Conservation (phyloP, 2,888 invertebrate species). For the Lochmaea capreae region DNA sequence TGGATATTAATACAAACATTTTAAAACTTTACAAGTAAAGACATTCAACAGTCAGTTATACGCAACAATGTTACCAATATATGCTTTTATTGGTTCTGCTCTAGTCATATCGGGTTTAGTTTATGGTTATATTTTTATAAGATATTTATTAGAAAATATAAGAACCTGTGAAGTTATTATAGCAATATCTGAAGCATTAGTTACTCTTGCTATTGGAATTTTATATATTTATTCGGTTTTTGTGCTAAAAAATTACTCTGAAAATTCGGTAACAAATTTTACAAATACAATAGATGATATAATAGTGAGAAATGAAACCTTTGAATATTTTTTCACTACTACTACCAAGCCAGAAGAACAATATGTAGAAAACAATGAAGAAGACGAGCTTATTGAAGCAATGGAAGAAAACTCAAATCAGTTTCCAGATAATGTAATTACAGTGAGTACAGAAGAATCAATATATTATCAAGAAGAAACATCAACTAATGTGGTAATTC, state of each 20-base stretch:
- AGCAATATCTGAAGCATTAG: conserved; percentile 56
- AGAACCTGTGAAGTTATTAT: conserved; percentile 47
- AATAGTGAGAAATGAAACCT: conserved; percentile 39
- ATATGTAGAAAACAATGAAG: conserved; percentile 23
- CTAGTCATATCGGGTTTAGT: conserved; percentile 53
- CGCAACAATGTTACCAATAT: conserved; percentile 58
- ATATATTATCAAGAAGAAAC: background rate
- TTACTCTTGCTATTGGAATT: conserved; percentile 58
- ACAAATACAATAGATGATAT: conserved; percentile 45
- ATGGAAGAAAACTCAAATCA: conserved; percentile 8
- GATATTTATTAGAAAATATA: conserved; percentile 48
- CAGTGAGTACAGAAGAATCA: conserved; percentile 13
- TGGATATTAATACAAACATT: conserved; percentile 12
- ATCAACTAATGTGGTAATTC: background rate
- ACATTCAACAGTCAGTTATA: conserved; percentile 22
- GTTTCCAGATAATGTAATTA: conserved; percentile 9
- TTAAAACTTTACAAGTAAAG: conserved; percentile 21
- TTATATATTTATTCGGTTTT: conserved; percentile 57
- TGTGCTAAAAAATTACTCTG: conserved; percentile 37
- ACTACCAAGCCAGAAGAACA: conserved; percentile 19
- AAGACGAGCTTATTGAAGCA: conserved; percentile 7
- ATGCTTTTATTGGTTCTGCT: conserved; percentile 55
- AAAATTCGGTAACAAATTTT: conserved; percentile 34
- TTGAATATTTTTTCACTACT: conserved; percentile 28
- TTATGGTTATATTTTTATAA: conserved; percentile 54